Conservation (phyloP, 1,140 invertebrate genomes). For the Pachyrhynchus sulphureomaculatus region DNA sequence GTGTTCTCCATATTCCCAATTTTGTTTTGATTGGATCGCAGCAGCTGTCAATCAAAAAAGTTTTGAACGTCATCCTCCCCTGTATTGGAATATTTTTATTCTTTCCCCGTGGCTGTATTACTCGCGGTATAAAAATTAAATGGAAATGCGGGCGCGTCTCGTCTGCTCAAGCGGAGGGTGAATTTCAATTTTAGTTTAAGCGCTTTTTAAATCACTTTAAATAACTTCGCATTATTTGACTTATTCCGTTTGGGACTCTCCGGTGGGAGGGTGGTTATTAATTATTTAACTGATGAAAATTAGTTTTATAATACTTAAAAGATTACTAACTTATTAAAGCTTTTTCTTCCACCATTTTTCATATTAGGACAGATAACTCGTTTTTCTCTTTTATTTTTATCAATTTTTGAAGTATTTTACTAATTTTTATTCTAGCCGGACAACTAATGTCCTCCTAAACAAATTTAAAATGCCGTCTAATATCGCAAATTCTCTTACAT, state of each 20-base stretch:
- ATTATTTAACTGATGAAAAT: too few relatives aligned
- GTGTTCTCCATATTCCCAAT: constrained; percentile 58
- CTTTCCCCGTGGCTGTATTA: constrained; percentile 43
- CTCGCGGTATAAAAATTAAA: constrained; percentile 49
- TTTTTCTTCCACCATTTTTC: too few relatives aligned
- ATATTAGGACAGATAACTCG: too few relatives aligned
- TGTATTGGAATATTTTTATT: constrained; percentile 51
- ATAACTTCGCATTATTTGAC: constrained; percentile 35
- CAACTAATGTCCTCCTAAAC: too few relatives aligned
- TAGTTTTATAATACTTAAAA: too few relatives aligned
- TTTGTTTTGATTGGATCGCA: constrained; percentile 55
- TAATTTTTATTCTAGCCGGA: too few relatives aligned
- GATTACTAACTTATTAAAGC: too few relatives aligned
- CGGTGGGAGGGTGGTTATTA: constrained; percentile 6
- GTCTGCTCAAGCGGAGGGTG: constrained; percentile 38
- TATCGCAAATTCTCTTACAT: too few relatives aligned
- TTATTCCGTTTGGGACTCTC: constrained; percentile 20
- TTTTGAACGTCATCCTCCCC: constrained; percentile 14
- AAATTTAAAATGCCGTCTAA: too few relatives aligned
- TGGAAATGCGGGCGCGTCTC: constrained; percentile 42
- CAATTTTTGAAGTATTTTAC: too few relatives aligned
- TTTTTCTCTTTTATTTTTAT: too few relatives aligned
- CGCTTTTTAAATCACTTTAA: constrained; percentile 49
- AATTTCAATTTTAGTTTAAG: constrained; percentile 51
- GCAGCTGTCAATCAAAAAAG: constrained; percentile 62